Evolutionary conservation across 2,888 invertebrate genomes (phyloP), one percentile per base, ranked within the genome.

Genomic region (Drosophila imparisetae): DNA sequence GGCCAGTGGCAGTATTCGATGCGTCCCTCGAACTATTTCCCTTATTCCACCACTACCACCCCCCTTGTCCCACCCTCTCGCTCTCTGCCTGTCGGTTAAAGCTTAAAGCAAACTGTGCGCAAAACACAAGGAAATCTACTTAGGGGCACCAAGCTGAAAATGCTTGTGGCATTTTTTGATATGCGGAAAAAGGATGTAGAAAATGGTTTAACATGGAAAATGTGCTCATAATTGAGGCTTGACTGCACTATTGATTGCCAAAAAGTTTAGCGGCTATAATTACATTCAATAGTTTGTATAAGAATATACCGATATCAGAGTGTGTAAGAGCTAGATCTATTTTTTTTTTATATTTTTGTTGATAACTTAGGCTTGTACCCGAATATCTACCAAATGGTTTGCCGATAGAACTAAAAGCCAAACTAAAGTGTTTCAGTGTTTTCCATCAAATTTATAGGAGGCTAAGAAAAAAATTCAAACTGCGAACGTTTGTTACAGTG

Each of bases 51-150:
- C 15, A 38, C 18, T 18, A 13, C 11, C 30, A 2, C 8, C 29
- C 3, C 1, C 27, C 13, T 29, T n/a, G 1, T n/a, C 42, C 11
- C 3, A 49, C 38, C 27, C 36, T 18, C 32, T 2, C 4, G 8
- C 5, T 27, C 5, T 29, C 15, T 21, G 10, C 11, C 2, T 42
- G 11, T 11, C 69, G 34, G n/a, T 18, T 72, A 61, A 52, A 55
- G 60, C 70, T 66, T 53, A 57, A 58, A 66, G 78, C 58, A 71
- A 78, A 66, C 79, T 58, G 38, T 53, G 30, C 21, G n/a, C 55
- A 34, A 72, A 50, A 59, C 59, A 60, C 55, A 62, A 55, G 29
- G 18, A 72, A 50, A 66, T 66, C 73, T 50, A 73, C 57, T 67
- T 61, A 49, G 27, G 18, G 24, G 52, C 36, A 61, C n/a, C 38